phyloP scores from a whole-genome alignment of 2,797 vertebrate genomes.

The Poecilia picta region DNA sequence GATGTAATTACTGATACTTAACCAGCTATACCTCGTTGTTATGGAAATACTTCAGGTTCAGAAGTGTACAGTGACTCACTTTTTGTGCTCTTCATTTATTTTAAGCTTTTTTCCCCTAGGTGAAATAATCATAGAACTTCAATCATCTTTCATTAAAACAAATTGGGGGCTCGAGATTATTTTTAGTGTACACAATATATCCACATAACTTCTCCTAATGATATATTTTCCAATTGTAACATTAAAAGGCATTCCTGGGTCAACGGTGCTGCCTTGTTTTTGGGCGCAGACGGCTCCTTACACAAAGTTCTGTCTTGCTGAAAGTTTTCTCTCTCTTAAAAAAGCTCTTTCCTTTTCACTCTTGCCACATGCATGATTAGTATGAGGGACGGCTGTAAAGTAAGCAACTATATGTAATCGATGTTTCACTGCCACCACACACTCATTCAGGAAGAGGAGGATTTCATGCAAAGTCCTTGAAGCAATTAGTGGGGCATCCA shows the following conservation, averaged over 20 bases:
- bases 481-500: neutral
- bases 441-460: neutral
- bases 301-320: neutral
- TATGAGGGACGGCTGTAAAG: neutral
- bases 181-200: neutral
- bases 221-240: neutral
- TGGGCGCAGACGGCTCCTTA: neutral
- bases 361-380: neutral
- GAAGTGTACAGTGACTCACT: neutral
- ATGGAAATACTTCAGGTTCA: neutral
- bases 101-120: neutral
- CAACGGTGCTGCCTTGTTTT: neutral
- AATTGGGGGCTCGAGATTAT: neutral
- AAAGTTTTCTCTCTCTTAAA: neutral
- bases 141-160: neutral
- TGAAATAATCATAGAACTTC: neutral
- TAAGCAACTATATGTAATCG: neutral
- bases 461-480: neutral
- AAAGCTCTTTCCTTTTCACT: neutral
- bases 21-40: neutral
- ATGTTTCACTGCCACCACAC: neutral
- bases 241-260: neutral
- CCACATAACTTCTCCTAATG: neutral
- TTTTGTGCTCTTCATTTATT: neutral
- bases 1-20: conserved; percentile 1